A percentile compares a stretch with the other conserved stretches of the same genome.
Conservation (phyloP, 2,797 vertebrate species). For the Neosalanx taihuensis region DNA sequence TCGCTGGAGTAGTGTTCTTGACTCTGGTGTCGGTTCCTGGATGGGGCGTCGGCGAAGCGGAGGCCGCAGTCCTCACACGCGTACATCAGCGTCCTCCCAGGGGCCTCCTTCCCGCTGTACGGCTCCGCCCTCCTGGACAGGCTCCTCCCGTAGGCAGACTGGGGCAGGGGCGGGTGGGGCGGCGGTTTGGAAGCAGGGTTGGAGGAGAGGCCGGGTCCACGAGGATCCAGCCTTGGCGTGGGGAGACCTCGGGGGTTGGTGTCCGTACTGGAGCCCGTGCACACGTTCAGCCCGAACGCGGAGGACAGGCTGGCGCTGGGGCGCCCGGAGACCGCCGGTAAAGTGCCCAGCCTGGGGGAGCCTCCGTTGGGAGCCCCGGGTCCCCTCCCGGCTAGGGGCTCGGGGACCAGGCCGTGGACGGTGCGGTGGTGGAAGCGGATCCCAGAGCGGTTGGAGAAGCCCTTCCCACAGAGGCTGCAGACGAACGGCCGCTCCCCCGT, state of each 20-base stretch:
- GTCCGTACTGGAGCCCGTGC: not conserved
- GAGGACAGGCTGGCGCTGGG: constrained; percentile 43
- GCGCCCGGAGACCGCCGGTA: constrained; percentile 21
- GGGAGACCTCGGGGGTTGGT: constrained; percentile 10
- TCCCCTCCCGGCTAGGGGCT: constrained; percentile 46
- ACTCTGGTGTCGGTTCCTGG: constrained; percentile 76
- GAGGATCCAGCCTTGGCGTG: constrained; percentile 6
- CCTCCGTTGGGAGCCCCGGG: constrained; percentile 23
- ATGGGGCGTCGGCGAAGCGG: constrained; percentile 72
- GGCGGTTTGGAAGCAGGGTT: constrained; percentile 30
- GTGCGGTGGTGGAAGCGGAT: constrained; percentile 78
- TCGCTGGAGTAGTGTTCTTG: constrained; percentile 68
- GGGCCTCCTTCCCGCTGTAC: constrained; percentile 25
- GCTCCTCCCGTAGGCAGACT: constrained; percentile 4
- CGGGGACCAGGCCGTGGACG: constrained; percentile 65
- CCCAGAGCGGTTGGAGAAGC: constrained; percentile 76
- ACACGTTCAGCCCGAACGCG: not conserved
- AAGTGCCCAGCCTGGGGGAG: constrained; percentile 35
- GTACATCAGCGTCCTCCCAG: constrained; percentile 48
- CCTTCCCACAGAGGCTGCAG: constrained; percentile 74
- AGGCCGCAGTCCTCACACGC: constrained; percentile 77
- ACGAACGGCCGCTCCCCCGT: constrained; percentile 78
- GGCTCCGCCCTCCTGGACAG: constrained; percentile 13
- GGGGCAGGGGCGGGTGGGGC: constrained; percentile 38
- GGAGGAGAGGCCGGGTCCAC: not conserved